Base-by-base conservation (phyloP, 2,113 vertebrate genomes). In the Larimichthys polyactis region DNA sequence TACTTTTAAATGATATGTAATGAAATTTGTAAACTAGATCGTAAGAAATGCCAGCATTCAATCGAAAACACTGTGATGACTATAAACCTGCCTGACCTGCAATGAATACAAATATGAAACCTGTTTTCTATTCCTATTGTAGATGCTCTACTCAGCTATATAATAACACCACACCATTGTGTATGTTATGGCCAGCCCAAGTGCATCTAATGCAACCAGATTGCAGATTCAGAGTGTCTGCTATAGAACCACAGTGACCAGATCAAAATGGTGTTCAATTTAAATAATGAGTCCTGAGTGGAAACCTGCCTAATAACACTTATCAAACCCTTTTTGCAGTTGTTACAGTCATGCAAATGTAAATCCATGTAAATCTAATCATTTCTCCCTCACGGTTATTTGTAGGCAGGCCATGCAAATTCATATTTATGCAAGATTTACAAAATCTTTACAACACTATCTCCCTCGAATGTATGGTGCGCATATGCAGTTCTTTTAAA, bases 281-380 rank as follows among this genome's bases (percentile, higher is more conserved):
- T 58, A 59, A 71, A 58, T 15, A 27, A 20, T 14, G 29, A 67
- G 54, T 59, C 54, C 16, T 36, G 48, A 55, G 20, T 32, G 62
- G 36, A 57, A 29, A 71, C 27, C 73, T 40, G 15, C 29, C 44
- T 70, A 78, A 78, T 27, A 51, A 74, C 0, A 62, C 49, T 51
- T 27, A 71, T 59, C 64, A 48, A 44, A 65, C 20, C 7, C 55
- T 60, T n/a, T 22, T 46, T 49, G 32, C 29, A 48, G 66, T 63
- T 64, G 48, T 24, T 68, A 51, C 40, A 17, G 8, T 51, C 46
- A 51, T 49, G 67, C 32, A 76, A 68, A 58, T 65, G 17, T 44
- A 58, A 71, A 87, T 24, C 16, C 11, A 44, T 62, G 71, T 36
- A 72, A 68, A 86, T 65, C 58, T 78, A 36, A 59, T 69, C 40